A percentile compares a stretch with the other conserved stretches of the same genome.
Evolutionary conservation across 2,888 invertebrate genomes (phyloP).

Genomic region (Drosophila nr. perissopoda): DNA sequence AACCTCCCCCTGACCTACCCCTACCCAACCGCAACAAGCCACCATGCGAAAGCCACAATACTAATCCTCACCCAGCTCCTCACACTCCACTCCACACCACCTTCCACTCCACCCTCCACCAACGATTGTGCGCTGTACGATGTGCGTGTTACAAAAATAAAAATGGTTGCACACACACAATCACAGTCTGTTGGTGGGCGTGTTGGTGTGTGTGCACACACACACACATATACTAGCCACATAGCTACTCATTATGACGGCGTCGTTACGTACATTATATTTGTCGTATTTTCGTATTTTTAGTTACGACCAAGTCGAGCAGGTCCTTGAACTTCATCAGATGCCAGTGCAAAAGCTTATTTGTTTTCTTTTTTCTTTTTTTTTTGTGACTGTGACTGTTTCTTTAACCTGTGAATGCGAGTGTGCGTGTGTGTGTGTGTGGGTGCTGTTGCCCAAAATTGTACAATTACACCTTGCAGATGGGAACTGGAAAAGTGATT

Average conservation of each 20-base stretch:
- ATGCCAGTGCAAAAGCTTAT: slow-evolving; percentile 7
- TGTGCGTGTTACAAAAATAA: slow-evolving; percentile 71
- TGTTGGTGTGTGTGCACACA: slow-evolving; percentile 29
- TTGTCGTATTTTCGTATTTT: slow-evolving; percentile 48
- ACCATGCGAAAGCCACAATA: slow-evolving; percentile 26
- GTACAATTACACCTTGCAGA: background rate
- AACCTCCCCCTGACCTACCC: background rate
- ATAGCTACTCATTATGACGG: slow-evolving; percentile 71
- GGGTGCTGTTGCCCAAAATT: background rate
- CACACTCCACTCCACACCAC: slow-evolving; percentile 18
- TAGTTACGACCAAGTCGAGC: slow-evolving; percentile 40
- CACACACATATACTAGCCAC: slow-evolving; percentile 19
- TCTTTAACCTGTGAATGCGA: slow-evolving; percentile 8
- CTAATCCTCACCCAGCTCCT: slow-evolving; percentile 19
- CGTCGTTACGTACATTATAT: slow-evolving; percentile 60
- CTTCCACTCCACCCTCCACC: slow-evolving; percentile 3
- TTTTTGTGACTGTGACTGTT: slow-evolving; percentile 10
- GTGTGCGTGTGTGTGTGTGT: background rate
- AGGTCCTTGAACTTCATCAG: slow-evolving; percentile 66
- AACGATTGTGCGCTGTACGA: slow-evolving; percentile 7
- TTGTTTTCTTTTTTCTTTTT: background rate
- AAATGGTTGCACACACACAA: slow-evolving; percentile 55
- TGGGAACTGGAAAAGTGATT: background rate
- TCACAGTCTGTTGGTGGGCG: background rate
- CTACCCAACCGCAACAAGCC: background rate